Conservation (phyloP, 1,140 invertebrate genomes). For the Orchesella cincta region DNA sequence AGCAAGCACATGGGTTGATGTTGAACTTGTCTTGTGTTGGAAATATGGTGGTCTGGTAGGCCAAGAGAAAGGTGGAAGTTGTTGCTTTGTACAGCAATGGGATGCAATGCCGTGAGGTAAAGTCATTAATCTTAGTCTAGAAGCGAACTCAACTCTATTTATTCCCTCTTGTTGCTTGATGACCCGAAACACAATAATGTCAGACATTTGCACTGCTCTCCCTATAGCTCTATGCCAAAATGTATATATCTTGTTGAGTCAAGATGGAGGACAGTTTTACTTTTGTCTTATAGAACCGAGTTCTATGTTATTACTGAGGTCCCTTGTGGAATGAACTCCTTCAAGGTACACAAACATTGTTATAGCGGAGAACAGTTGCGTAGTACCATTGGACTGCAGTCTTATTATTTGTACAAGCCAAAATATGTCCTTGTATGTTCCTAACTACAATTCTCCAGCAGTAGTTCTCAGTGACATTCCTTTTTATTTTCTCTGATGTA, state of each 20-base stretch:
- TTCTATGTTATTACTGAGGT: constrained; percentile 4
- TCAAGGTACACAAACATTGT: background rate
- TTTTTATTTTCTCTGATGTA: constrained; percentile 1
- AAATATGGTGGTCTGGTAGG: background rate
- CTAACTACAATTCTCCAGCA: background rate
- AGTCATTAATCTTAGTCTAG: constrained; percentile 51
- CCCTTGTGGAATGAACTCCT: constrained; percentile 22
- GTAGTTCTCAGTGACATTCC: background rate
- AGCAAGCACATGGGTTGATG: background rate
- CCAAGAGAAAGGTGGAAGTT: background rate
- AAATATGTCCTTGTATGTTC: too few species aligned
- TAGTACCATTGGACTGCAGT: too few species aligned
- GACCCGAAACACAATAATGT: constrained; percentile 52
- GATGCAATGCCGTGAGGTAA: constrained; percentile 5
- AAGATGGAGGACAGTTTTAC: constrained; percentile 17
- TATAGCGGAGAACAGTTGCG: too few species aligned
- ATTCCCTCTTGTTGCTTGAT: constrained; percentile 52
- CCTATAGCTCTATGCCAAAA: background rate
- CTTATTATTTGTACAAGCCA: too few species aligned
- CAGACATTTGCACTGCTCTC: constrained; percentile 51
- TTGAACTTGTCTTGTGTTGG: background rate
- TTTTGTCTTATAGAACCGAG: constrained; percentile 11
- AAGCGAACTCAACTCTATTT: constrained; percentile 50
- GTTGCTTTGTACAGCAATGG: background rate
- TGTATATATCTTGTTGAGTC: constrained; percentile 14